Evolutionary conservation across 2,797 vertebrate species (phyloP), one percentile per base, ranked within the genome.

Genomic region (Philypnodon macrostomus): DNA sequence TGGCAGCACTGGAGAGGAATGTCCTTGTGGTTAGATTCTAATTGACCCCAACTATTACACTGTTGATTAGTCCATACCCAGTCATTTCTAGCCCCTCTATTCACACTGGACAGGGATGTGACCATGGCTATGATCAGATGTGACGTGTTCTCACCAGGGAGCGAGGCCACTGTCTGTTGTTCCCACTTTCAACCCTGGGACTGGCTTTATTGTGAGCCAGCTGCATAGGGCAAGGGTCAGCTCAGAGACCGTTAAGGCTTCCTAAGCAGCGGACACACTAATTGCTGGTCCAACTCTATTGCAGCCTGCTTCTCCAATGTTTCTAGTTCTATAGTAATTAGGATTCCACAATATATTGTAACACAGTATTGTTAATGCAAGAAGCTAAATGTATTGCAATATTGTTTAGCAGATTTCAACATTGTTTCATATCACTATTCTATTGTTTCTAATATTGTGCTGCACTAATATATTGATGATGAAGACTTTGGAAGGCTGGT

Each of bases 161-260:
- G 71, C 63, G 76, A 70, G 70, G 61, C 67, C 67, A 39, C 65
- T 84, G 69, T 66, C 74, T 75, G 77, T 81, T 72, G 80, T 79
- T 75, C 69, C 72, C 73, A 60, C 65, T 77, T 62, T 40, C 50
- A 8, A 58, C 67, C 76, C 59, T 46, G 31, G 59, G 39, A 46
- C 34, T 63, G 58, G 53, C 70, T 75, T 76, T 77, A 79, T 87
- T 73, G 78, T 77, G 49, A 84, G 68, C 65, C 81, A 77, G 80
- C 77, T 84, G 79, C 67, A 73, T 24, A 70, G 89, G 84, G 70
- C 77, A 80, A 44, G 62, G 88, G 83, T 87, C 80, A 84, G 55
- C 47, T 32, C 49, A 62, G 59, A 75, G 67, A 77, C 70, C 53
- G 53, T 85, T 83, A 82, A 75, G 54, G 67, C 70, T 63, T 75